Base-by-base conservation (phyloP, 92 coral and sea anemone genomes). In the Heliopora coerulea region DNA sequence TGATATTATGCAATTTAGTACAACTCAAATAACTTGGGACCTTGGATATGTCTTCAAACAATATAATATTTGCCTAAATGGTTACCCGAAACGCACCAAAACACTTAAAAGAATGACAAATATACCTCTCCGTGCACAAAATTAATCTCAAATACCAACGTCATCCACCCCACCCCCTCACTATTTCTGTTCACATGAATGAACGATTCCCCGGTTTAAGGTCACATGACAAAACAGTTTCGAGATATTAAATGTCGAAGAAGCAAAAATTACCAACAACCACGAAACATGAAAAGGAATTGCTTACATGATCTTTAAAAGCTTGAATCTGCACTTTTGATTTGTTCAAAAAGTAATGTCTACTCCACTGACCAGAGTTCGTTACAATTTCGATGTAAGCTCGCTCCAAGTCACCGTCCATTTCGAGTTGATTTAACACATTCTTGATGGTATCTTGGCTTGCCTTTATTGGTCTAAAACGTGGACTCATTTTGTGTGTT, bases 401-500 rank as follows among this genome's bases (percentile, higher is more conserved):
- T 60, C 78, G 72, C 56, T 93, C 96, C 19, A 78, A 63, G 35
- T 93, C 86, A 1, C 91, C 89, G 59, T 83, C 89, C 63, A 56
- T 41, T 15, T 40, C 78, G 59, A 82, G 88, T 70, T 90, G 81
- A 46, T 73, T 79, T 40, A 93, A 61, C 57, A 89, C 89, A 59
- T 74, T 79, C 68, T 49, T 87, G 19, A 93, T 90, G 15, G 86
- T 74, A 28, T 61, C 73, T 56, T 75, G 86, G 49, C 90, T 88
- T 56, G 91, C 82, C 78, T 93, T 93, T 14, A 93, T 65, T 19
- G 98, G 98, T 25, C 98, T 91, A 64, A 90, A 93, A 21, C 98
- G 74, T 48, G 93, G 93, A 54, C 93, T 96, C 98, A 93, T 93
- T 77, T 93, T 93, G 75, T 93, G 98, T 26, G 98, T 93, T 8